Evolutionary conservation across 2,888 invertebrate species (phyloP), one percentile per base, ranked within the genome.

Genomic region (Rotaria sp.): DNA sequence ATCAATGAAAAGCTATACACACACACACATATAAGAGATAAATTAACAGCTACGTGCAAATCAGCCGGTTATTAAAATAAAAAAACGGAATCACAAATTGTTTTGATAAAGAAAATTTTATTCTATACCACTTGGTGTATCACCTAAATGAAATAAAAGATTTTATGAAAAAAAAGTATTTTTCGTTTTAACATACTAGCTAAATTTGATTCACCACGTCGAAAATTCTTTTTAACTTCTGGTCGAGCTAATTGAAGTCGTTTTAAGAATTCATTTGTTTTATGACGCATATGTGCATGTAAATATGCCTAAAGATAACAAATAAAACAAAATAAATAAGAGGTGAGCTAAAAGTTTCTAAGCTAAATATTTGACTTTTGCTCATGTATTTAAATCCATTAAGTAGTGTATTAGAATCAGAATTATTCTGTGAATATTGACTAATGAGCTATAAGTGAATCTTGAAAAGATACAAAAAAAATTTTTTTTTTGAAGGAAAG

Each of bases 211-310:
- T 26, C 80, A 45, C 45, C 45, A n/a, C 80, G 41, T 80, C 45
- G 41, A 45, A 80, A 80, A 80, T 7, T 80, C 26, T 80, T 80
- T 45, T 80, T 80, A 11, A 80, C 80, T n/a, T 80, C 80, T 86
- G 98, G 97, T 89, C 97, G 93, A 88, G 99, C 99, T 90, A 99
- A 94, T 93, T 99, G 99, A 89, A 99, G 93, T 90, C 99, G 97
- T 93, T 99, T 99, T 89, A 99, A 94, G 92, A 99, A 97, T 91
- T 99, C 98, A 88, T 95, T 95, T 52, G 99, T 98, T 94, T 99
- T 99, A 92, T 97, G 96, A 90, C 99, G 94, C 99, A 99, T 99
- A 91, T 98, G 94, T 88, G 97, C 96, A 92, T 99, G 99, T 92
- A 99, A 97, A 92, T 98, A 99, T 89, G 97, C 98, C 94, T 93